Base-by-base conservation (phyloP, 2,797 vertebrate species). In the Onychomys torridus region DNA sequence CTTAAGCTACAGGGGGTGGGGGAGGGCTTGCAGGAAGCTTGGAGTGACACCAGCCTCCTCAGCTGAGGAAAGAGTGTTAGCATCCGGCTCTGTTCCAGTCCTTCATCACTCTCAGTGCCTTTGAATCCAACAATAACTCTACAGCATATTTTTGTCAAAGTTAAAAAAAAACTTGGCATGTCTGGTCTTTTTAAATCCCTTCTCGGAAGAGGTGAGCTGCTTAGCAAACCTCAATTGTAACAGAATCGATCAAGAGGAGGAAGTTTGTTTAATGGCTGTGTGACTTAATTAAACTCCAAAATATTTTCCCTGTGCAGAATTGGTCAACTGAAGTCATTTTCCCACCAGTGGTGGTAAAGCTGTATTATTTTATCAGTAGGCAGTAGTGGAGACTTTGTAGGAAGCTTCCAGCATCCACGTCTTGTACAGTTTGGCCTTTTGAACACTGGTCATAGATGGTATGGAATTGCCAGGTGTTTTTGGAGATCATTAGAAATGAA, bases 121-220 rank as follows among this genome's bases (percentile, higher is more conserved):
- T 88, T 89, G 59, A 71, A 81, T 97, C 65, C 96, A 98, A 89
- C 97, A 97, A 97, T 96, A 97, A 97, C 95, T 93, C 92, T 76
- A 93, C 40, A 83, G 77, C 40, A 57, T 96, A 14, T 96, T 97
- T 97, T 91, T 96, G 63, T 97, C 96, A 96, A 82, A 95, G 55
- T 69, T 89, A 37, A 95, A 85, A 85, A 84, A 97, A 95, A 92
- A 94, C 59, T 82, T 95, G 93, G 89, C 93, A 75, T n/a, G 46
- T 52, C 97, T 96, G 57, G 96, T 73, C 96, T 95, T 96, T 95
- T 93, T 89, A 98, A 98, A 98, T 97, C 81, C 83, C 97, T 97
- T 97, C 88, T 97, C 0, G 34, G 98, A 97, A 98, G 98, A 98
- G 90, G 90, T 96, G 98, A 98, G 73, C 97, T 96, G 90, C 92